These are phyloP conservation scores for Bombylius major DNA, from an alignment of 2,888 invertebrate species.

Conservation along the genomic window DNA sequence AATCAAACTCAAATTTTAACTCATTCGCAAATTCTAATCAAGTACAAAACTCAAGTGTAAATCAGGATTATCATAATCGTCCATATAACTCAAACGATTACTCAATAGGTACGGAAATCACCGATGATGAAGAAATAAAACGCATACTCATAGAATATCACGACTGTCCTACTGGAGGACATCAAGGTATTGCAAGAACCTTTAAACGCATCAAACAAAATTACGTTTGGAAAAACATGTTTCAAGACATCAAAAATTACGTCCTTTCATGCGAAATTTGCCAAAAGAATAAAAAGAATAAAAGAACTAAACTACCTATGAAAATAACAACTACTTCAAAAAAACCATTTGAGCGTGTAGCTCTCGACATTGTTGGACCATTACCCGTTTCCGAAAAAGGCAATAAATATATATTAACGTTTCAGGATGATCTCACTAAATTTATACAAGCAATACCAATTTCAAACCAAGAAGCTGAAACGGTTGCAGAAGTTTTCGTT, in stretches of 20 bases:
- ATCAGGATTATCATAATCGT: constrained; percentile 8
- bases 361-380: not conserved
- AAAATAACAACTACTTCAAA: constrained; percentile 1
- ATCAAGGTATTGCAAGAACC: no score
- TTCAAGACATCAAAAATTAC: constrained; percentile 3
- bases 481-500: no score
- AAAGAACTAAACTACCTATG: constrained; percentile 4
- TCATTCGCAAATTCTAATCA: no score
- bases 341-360: not conserved
- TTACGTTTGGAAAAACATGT: no score
- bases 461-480: not conserved
- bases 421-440: not conserved
- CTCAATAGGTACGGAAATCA: no score
- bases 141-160: no score
- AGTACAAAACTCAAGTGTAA: not conserved
- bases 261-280: not conserved
- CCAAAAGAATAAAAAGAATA: constrained; percentile 2
- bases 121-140: no score
- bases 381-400: not conserved
- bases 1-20: no score
- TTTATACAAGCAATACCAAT: not conserved
- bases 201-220: no score
- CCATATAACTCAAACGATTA: no score
- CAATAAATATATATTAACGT: not conserved
- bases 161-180: no score